Percentiles rank a stretch among this genome's conserved stretches.
These are phyloP conservation scores for Paelopatides confundens DNA, from an alignment of 53 echinoderm and acorn worm genomes.

Conservation along the genomic window DNA sequence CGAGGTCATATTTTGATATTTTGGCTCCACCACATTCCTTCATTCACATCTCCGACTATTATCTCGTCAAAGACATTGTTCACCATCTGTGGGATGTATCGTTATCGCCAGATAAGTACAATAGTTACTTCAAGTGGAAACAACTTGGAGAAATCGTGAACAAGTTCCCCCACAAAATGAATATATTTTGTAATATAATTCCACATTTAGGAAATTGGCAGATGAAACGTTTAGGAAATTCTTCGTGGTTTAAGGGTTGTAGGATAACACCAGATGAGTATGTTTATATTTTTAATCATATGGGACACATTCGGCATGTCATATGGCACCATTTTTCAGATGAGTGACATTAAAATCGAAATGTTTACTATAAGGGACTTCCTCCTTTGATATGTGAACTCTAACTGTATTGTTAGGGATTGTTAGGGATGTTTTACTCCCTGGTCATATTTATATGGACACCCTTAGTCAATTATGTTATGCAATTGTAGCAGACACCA, in stretches of 20 bases:
- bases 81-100: slow-evolving; percentile 52
- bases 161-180: slow-evolving; percentile 66
- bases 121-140: slow-evolving; percentile 80
- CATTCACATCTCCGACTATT: slow-evolving; percentile 82
- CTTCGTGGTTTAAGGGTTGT: slow-evolving; percentile 82
- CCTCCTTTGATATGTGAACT: too few relatives aligned
- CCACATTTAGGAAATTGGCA: slow-evolving; percentile 58
- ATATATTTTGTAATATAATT: slow-evolving; percentile 65
- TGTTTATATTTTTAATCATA: too few relatives aligned
- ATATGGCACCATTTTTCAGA: too few relatives aligned
- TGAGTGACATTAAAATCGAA: too few relatives aligned
- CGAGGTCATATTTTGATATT: slow-evolving; percentile 66
- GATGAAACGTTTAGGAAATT: slow-evolving; percentile 57
- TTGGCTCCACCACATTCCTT: slow-evolving; percentile 79
- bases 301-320: too few relatives aligned
- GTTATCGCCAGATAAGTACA: slow-evolving; percentile 67
- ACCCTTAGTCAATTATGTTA: too few relatives aligned
- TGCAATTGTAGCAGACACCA: too few relatives aligned
- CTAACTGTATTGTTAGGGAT: too few relatives aligned
- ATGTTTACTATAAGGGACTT: too few relatives aligned
- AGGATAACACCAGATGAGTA: slow-evolving; percentile 26
- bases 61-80: slow-evolving; percentile 54
- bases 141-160: slow-evolving; percentile 52
- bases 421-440: too few relatives aligned
- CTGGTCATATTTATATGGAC: too few relatives aligned